Conservation (phyloP, 2,888 invertebrate genomes). For the Rotaria socialis region DNA sequence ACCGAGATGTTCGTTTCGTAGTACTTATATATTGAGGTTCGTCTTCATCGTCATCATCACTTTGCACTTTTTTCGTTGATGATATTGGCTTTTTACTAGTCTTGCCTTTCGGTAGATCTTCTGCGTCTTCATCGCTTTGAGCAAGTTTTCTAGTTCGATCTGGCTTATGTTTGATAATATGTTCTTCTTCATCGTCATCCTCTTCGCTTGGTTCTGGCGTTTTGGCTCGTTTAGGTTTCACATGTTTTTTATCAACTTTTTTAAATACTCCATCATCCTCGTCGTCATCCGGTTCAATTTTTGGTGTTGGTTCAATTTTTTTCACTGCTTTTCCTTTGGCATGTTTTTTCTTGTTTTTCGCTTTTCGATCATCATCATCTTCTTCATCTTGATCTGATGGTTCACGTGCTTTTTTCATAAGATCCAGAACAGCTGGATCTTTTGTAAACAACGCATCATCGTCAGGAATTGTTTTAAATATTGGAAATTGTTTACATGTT, state of each 20-base stretch:
- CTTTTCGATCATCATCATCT: neutral
- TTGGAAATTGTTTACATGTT: neutral
- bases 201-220: neutral
- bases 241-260: neutral
- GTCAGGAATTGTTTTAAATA: neutral
- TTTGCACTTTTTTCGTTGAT: neutral
- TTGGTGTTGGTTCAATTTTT: neutral
- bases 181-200: neutral
- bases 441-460: neutral
- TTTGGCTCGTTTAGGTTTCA: neutral
- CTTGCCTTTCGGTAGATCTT: neutral
- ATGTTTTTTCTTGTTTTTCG: neutral
- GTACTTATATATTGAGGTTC: neutral
- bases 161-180: too few species aligned
- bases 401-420: neutral
- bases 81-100: neutral
- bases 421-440: neutral
- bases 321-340: neutral
- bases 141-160: neutral
- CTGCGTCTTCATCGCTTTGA: neutral
- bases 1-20: neutral
- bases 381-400: neutral
- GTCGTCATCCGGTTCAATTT: neutral
- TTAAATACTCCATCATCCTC: neutral
- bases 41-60: neutral